These are phyloP conservation scores for Triplophysa bombifrons DNA, from an alignment of 2,797 vertebrate genomes.

Conservation along the genomic window DNA sequence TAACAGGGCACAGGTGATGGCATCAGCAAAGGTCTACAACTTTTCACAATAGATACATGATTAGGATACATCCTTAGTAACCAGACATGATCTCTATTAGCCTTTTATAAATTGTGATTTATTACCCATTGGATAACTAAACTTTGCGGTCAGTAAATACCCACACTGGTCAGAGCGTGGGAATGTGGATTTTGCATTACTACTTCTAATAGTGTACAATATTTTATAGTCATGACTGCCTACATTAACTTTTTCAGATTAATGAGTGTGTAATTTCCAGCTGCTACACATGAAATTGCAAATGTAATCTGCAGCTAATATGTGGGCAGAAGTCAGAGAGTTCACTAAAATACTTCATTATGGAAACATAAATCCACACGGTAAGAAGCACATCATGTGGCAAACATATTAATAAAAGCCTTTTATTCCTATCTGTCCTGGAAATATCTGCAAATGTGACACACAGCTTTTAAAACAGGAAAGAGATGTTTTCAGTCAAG, in stretches of 20 bases:
- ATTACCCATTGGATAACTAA: background rate
- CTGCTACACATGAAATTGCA: background rate
- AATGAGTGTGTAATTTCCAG: background rate
- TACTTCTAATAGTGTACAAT: background rate
- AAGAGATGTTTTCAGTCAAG: slow-evolving; percentile 3
- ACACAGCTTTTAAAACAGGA: background rate
- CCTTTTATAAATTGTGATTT: background rate
- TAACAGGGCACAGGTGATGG: background rate
- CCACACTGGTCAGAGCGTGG: slow-evolving; percentile 9
- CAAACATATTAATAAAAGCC: slow-evolving; percentile 21
- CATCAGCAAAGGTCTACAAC: background rate
- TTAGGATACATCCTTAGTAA: background rate
- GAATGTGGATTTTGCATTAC: background rate
- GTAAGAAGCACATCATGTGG: background rate
- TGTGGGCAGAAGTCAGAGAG: slow-evolving; percentile 1
- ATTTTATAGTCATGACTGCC: background rate
- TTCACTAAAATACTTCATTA: background rate
- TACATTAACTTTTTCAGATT: background rate
- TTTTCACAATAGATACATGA: background rate
- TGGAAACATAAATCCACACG: background rate
- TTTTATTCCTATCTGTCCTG: background rate
- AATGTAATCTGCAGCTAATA: background rate
- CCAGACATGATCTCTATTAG: background rate
- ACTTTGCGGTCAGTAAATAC: background rate
- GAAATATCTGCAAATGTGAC: slow-evolving; percentile 3